phyloP scores from a whole-genome alignment of 2,888 invertebrate species.

The Hipparchia sbordonii region DNA sequence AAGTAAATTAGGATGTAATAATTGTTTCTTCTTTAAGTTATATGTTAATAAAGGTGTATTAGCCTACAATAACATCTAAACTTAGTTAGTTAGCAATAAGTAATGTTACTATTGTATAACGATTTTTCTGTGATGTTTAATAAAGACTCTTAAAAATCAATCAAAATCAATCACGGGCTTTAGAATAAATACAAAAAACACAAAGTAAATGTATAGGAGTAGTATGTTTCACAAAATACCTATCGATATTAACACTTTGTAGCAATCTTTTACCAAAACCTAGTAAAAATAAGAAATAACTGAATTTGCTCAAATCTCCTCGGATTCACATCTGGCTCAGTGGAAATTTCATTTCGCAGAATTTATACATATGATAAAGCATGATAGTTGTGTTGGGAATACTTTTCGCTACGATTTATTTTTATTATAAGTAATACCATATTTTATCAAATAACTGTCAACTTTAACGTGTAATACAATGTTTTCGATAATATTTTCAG shows the following conservation, averaged over 20 bases:
- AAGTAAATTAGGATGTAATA: too few species aligned
- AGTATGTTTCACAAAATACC: not conserved
- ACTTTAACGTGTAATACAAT: not conserved
- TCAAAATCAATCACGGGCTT: too few species aligned
- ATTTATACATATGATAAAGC: slow-evolving; percentile 11
- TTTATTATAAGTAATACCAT: not conserved
- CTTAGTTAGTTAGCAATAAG: too few species aligned
- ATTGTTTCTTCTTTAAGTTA: too few species aligned
- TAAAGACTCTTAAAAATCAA: too few species aligned
- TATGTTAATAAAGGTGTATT: too few species aligned
- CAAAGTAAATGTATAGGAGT: too few species aligned
- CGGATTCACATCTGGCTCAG: slow-evolving; percentile 14
- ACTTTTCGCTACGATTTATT: slow-evolving; percentile 3
- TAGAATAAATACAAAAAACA: too few species aligned
- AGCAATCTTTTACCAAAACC: not conserved
- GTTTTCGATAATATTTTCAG: not conserved
- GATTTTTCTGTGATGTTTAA: too few species aligned
- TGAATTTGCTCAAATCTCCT: slow-evolving; percentile 7
- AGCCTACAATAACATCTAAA: too few species aligned
- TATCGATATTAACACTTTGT: not conserved
- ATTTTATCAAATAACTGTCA: not conserved
- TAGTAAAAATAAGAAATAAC: slow-evolving; percentile 2
- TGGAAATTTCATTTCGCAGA: slow-evolving; percentile 11
- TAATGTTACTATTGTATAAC: too few species aligned
- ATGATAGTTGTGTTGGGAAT: not conserved